A percentile compares a stretch with the other conserved stretches of the same genome.
Conservation (phyloP, 2,888 invertebrate species). For the Caenorhabditis auriculariae region DNA sequence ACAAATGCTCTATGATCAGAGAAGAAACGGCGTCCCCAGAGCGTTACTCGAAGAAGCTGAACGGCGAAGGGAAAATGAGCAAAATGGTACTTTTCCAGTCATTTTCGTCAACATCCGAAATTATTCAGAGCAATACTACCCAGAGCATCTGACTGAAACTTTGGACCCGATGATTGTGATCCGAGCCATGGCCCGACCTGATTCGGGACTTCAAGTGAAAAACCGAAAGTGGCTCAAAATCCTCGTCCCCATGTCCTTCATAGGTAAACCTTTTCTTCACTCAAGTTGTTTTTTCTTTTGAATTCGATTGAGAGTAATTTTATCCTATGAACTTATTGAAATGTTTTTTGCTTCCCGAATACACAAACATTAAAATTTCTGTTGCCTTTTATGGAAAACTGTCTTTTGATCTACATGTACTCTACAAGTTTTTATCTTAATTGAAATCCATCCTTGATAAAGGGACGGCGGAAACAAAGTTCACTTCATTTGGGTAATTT, state of each 20-base stretch:
- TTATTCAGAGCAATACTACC: conserved; percentile 8
- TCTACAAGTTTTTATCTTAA: no score
- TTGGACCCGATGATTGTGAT: conserved; percentile 70
- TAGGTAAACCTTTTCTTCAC: conserved; percentile 70
- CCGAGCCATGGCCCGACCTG: conserved; percentile 89
- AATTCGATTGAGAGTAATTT: background rate
- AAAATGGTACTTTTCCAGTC: conserved; percentile 13
- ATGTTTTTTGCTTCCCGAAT: background rate
- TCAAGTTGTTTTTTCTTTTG: background rate
- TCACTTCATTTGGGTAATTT: background rate
- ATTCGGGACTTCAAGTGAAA: conserved; percentile 91
- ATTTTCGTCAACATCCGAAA: background rate
- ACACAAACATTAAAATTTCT: no score
- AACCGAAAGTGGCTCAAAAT: conserved; percentile 99
- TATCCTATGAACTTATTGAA: background rate
- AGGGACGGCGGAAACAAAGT: background rate
- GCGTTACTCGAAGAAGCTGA: conserved; percentile 30
- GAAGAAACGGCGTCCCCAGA: conserved; percentile 40
- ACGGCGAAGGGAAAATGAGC: conserved; percentile 33
- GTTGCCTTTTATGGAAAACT: no score
- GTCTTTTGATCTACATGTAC: no score
- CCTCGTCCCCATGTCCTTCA: conserved; percentile 96
- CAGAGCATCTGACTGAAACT: conserved; percentile 21
- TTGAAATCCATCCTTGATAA: background rate
- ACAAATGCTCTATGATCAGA: conserved; percentile 37